Base-by-base conservation (phyloP, 2,113 vertebrate genomes). In the Macroglossus sobrinus region DNA sequence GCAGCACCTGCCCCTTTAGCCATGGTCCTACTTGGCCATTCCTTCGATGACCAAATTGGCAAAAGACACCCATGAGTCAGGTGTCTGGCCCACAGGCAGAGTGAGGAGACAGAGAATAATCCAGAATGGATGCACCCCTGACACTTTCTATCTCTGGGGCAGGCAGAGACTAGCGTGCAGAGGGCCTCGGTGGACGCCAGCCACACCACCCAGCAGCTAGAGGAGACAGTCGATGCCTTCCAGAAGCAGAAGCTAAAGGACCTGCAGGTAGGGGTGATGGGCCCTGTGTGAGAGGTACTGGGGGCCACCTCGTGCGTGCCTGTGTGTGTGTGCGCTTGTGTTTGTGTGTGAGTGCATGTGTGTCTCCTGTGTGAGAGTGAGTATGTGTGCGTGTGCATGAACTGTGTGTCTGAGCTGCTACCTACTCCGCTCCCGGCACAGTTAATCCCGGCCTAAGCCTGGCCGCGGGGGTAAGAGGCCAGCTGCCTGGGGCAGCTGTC, bases 161-260 rank as follows among this genome's bases (percentile, higher is more conserved):
- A 99, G 99, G 99, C 98, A 0, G 99, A 99, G 89, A 98, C 98
- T 5, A 98, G 93, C 0, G 98, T 98, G 10, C 99, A 99, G 97
- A 99, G 98, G 93, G 99, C 99, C 38, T 98, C 98, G 0, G 98
- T 96, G 80, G 98, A 99, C 0, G 98, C 98, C 5, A 98, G 98
- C 95, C 97, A 94, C 55, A 99, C 97, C 85, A 98, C 98, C 43
- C 98, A 92, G 30, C 99, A 98, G 38, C 97, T 99, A 43, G 98
- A 99, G 94, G 99, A 99, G 78, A 98, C 97, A 0, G 98, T 99
- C 2, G 97, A 92, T 0, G 94, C 98, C 71, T 99, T 99, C 97
- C 99, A 99, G 98, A 98, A 94, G 81, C 98, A 99, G 96, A 99
- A 99, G 93, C 96, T 99, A n/a, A 97, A 98, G 89, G 99, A 99